Conservation (phyloP, 2,888 invertebrate species). For the Caenorhabditis auriculariae region DNA sequence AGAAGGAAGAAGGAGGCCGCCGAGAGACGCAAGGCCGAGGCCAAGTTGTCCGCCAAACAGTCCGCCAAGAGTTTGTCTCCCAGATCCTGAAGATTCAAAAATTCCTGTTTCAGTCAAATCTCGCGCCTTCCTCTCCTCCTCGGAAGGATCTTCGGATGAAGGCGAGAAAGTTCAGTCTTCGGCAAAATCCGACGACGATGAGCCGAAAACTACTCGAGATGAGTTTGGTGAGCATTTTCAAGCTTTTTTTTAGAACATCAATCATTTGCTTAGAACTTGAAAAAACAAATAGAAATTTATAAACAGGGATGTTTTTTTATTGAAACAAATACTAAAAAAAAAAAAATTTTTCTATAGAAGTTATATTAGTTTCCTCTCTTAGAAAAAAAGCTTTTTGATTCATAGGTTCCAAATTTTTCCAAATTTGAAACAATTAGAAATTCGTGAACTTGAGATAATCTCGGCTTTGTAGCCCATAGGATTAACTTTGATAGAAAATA, state of each 20-base stretch:
- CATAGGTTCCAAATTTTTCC: neutral
- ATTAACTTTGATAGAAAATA: too few species aligned
- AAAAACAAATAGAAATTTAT: too few species aligned
- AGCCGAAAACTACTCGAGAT: conserved; percentile 6
- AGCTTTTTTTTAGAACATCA: too few species aligned
- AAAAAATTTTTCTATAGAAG: neutral
- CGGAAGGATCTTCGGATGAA: conserved; percentile 39
- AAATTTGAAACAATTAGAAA: too few species aligned
- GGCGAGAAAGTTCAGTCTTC: conserved; percentile 11
- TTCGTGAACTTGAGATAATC: too few species aligned
- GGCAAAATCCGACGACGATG: conserved; percentile 14
- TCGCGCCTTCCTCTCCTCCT: conserved; percentile 45
- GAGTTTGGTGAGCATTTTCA: conserved; percentile 21
- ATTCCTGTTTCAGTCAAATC: conserved; percentile 51
- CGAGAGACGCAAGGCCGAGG: conserved; percentile 20
- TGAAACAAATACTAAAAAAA: too few species aligned
- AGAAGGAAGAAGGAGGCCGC: conserved; percentile 28
- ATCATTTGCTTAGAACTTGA: too few species aligned
- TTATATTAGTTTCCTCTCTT: neutral
- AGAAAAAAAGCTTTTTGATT: too few species aligned
- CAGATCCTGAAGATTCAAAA: too few species aligned
- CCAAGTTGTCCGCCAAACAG: conserved; percentile 43
- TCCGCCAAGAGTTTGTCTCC: conserved; percentile 29
- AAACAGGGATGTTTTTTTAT: too few species aligned
- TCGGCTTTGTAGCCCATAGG: too few species aligned